These are phyloP conservation scores for Dinoponera quadriceps DNA, from an alignment of 1,140 invertebrate species.

Conservation along the genomic window DNA sequence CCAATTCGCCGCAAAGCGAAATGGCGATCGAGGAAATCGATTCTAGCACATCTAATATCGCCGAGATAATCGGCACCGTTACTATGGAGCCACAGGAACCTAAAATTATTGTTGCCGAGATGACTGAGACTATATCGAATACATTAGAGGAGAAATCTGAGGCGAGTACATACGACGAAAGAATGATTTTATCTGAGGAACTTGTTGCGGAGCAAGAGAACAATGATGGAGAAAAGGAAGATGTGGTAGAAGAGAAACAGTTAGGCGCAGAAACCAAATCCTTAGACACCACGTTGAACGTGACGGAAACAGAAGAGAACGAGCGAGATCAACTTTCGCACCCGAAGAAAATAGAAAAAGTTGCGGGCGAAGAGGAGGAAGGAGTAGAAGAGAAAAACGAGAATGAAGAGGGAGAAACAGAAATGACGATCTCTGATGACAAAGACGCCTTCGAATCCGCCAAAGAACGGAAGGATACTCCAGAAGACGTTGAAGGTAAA, in stretches of 20 bases:
- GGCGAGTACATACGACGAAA: slow-evolving; percentile 52
- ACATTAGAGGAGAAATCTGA: slow-evolving; percentile 62
- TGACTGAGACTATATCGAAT: slow-evolving; percentile 45
- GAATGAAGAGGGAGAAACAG: slow-evolving; percentile 69
- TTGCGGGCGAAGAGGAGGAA: slow-evolving; percentile 45
- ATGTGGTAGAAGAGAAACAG: slow-evolving; percentile 59
- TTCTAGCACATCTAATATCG: slow-evolving; percentile 82
- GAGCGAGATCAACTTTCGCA: slow-evolving; percentile 35
- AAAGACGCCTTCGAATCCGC: slow-evolving; percentile 46
- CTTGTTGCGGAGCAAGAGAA: slow-evolving; percentile 44
- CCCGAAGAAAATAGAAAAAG: slow-evolving; percentile 54
- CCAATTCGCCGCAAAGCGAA: slow-evolving; percentile 79
- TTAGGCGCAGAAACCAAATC: slow-evolving; percentile 44
- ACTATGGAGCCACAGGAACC: slow-evolving; percentile 74
- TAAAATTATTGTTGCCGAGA: slow-evolving; percentile 73
- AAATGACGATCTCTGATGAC: slow-evolving; percentile 44
- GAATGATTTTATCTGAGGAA: slow-evolving; percentile 42
- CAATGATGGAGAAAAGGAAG: slow-evolving; percentile 49
- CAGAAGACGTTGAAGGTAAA: slow-evolving; percentile 69
- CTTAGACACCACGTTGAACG: slow-evolving; percentile 20
- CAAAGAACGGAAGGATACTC: slow-evolving; percentile 48
- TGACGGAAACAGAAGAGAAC: slow-evolving; percentile 48
- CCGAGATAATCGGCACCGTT: slow-evolving; percentile 83
- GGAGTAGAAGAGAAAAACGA: slow-evolving; percentile 63
- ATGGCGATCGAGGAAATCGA: slow-evolving; percentile 83